Evolutionary conservation across 2,113 vertebrate species (phyloP).

Genomic region (Cynopterus brachyotis): DNA sequence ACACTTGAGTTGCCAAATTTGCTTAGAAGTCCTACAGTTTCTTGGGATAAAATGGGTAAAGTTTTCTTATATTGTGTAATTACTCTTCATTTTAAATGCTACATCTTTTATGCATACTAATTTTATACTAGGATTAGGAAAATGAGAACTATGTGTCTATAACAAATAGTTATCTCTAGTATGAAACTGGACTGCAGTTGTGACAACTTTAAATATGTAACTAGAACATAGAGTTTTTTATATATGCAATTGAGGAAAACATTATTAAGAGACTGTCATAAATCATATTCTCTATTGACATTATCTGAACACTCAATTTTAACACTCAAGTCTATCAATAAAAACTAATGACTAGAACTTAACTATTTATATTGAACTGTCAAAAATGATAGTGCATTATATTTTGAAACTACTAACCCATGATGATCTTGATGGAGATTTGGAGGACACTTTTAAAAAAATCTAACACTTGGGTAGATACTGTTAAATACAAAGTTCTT

Average conservation of each 20-base stretch:
- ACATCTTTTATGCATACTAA: not conserved
- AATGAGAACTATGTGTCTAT: not conserved
- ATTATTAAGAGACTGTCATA: not conserved
- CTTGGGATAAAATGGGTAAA: not conserved
- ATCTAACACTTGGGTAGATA: not conserved
- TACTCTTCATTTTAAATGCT: slow-evolving; percentile 17
- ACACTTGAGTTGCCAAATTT: not conserved
- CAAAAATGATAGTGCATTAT: slow-evolving; percentile 2
- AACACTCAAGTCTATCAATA: not conserved
- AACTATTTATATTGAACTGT: not conserved
- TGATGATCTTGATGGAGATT: not conserved
- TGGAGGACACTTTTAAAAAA: not conserved
- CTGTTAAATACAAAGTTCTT: not conserved
- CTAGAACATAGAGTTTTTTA: not conserved
- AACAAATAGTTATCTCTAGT: not conserved
- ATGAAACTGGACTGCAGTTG: not conserved
- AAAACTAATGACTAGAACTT: not conserved
- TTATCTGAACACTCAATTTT: not conserved
- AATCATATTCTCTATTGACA: not conserved
- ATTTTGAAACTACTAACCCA: slow-evolving; percentile 15
- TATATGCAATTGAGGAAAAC: not conserved
- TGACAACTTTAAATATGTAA: not conserved
- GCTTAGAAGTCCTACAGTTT: not conserved
- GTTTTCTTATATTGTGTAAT: not conserved
- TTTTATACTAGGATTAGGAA: slow-evolving; percentile 12